Evolutionary conservation across 2,888 invertebrate species (phyloP).

Genomic region (Trichogramma evanescens): DNA sequence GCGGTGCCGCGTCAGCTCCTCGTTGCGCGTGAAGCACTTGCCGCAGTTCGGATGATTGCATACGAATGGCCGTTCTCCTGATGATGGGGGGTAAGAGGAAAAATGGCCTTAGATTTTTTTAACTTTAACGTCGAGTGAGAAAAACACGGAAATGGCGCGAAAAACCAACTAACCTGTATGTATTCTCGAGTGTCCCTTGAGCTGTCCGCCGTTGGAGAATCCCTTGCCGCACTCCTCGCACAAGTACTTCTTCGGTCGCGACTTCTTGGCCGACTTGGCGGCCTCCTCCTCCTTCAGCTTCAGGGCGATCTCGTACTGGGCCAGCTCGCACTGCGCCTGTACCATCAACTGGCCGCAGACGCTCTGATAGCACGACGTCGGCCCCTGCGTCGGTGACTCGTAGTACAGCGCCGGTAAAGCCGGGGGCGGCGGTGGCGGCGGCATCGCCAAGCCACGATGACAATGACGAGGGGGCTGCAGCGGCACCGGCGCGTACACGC

Average conservation of each 20-base stretch:
- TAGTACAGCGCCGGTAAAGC: neutral
- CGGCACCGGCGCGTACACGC: neutral
- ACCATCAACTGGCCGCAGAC: neutral
- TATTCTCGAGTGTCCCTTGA: constrained; percentile 85
- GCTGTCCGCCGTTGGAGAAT: constrained; percentile 89
- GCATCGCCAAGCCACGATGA: neutral
- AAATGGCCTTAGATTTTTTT: neutral
- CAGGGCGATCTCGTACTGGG: constrained; percentile 30
- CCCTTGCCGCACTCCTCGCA: constrained; percentile 85
- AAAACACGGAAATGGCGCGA: neutral
- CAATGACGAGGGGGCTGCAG: neutral
- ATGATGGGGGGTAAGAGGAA: constrained; percentile 24
- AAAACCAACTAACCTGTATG: constrained; percentile 61
- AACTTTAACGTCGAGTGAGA: neutral
- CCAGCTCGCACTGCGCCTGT: constrained; percentile 21
- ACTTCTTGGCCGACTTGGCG: constrained; percentile 53
- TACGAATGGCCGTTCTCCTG: constrained; percentile 79
- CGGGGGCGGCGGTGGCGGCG: neutral
- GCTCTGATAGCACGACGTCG: neutral
- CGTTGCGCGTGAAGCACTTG: constrained; percentile 86
- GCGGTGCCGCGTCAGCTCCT: constrained; percentile 85
- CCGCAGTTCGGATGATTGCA: constrained; percentile 81
- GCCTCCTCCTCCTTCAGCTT: constrained; percentile 35
- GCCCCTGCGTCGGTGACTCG: neutral
- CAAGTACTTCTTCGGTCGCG: constrained; percentile 83